Evolutionary conservation across 2,888 invertebrate species (phyloP), one percentile per base, ranked within the genome.

Genomic region (Eurois occulta): DNA sequence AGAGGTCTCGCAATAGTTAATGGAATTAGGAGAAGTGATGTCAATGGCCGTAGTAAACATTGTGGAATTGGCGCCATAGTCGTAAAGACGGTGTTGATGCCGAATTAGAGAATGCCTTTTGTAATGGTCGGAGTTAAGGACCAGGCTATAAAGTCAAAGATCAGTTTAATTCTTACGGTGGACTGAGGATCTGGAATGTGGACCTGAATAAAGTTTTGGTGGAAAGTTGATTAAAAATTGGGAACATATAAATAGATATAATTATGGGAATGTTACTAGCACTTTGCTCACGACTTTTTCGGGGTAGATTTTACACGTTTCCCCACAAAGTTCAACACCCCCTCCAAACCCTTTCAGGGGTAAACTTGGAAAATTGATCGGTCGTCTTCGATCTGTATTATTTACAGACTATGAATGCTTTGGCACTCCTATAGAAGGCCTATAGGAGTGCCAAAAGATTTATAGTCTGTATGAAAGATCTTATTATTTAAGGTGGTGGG

Each of bases 51-150:
- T 41, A 87, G 88, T 91, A 91, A 92, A 91, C 88, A 89, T 86
- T 72, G 85, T 73, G 83, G 85, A 90, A 91, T 90, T 88, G 88
- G 86, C 73, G 76, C 83, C 77, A 87, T 89, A 84, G 86, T 88
- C 92, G 91, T 91, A 91, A 92, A 91, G 81, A 88, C 88, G 87
- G 88, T 83, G 85, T 81, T 86, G 78, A 87, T 85, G 83, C 85
- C 84, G 88, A 90, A 91, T 92, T 91, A 92, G 91, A 87, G 90
- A 89, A 91, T 89, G 87, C 88, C 87, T 85, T 80, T 78, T 64
- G 72, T 81, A 86, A 87, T 70, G 38, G 75, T 46, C 67, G 72
- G 70, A 73, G 87, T 80, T 78, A 84, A 86, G 84, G 65, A 66
- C 62, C 66, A 24, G 38, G 81, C 76, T 67, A 80, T 87, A 79